Evolutionary conservation across 2,113 vertebrate species (phyloP), one percentile per base, ranked within the genome.

Genomic region (Cynoglossus semilaevis): DNA sequence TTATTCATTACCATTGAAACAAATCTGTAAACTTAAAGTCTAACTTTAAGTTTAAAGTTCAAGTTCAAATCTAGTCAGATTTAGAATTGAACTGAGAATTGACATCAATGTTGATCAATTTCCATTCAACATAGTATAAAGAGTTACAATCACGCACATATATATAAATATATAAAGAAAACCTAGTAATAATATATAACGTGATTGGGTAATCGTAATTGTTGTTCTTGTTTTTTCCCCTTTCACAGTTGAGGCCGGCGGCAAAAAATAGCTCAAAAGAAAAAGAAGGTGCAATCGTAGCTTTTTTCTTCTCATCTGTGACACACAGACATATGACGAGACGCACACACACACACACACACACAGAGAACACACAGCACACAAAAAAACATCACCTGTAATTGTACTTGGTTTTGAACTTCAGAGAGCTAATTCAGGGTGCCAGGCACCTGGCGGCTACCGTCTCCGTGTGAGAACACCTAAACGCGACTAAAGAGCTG

Each of bases 371-470:
- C n/a, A 64, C 67, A 53, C 72, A 53, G 77, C 63, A 54, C 67
- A 52, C 70, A 72, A 51, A 63, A 54, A 50, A 67, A 77, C 68
- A 70, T 75, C 56, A 49, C 53, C 47, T 16, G 58, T 15, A 48
- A 82, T 76, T 74, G 70, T 38, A 79, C 83, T 85, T 76, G 76
- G 82, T 88, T 87, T 85, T 90, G 74, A 87, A 88, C 87, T 83
- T 88, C 85, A 89, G 77, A 88, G 87, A 87, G 86, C 78, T 88
- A 86, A 89, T 87, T 80, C 79, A 63, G 85, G 66, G 64, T 83
- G 86, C 86, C 84, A 88, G 82, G 70, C 79, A 82, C 87, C 88
- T 89, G 48, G 76, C 72, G 84, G 88, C 87, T 88, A 83, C 82
- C 78, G 85, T 78, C 76, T 86, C 72, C 80, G 84, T 83, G 82